phyloP scores from a whole-genome alignment of 2,797 vertebrate species.

The Paratrypauchen microcephalus region DNA sequence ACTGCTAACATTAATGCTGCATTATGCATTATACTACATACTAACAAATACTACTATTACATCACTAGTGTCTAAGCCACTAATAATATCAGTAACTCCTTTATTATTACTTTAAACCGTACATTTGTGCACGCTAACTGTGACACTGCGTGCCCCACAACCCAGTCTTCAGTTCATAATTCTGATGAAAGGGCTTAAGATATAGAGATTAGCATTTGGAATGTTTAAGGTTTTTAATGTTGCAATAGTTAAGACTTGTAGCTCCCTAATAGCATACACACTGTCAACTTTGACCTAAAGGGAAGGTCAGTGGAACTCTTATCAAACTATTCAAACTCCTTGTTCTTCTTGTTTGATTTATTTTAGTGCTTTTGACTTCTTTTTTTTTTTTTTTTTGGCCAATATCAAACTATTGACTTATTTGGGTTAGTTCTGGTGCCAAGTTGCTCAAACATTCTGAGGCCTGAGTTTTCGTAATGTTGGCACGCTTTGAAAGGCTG shows the following conservation, averaged over 20 bases:
- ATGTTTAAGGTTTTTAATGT: slow-evolving; percentile 49
- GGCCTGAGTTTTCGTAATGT: slow-evolving; percentile 11
- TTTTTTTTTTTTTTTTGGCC: too few relatives aligned
- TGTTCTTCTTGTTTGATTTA: background rate
- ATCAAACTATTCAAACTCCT: background rate
- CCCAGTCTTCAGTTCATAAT: slow-evolving; percentile 13
- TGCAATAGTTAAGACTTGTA: slow-evolving; percentile 45
- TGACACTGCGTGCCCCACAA: slow-evolving; percentile 26
- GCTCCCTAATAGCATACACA: slow-evolving; percentile 12
- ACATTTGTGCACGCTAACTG: slow-evolving; percentile 27
- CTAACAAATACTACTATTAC: too few relatives aligned
- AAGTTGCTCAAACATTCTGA: slow-evolving; percentile 15
- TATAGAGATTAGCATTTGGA: slow-evolving; percentile 57
- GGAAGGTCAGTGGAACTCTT: background rate
- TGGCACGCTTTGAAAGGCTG: slow-evolving; percentile 15
- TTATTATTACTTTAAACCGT: background rate
- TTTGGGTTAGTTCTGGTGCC: background rate
- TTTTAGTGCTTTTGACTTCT: too few relatives aligned
- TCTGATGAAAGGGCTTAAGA: slow-evolving; percentile 23
- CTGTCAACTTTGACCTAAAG: slow-evolving; percentile 15
- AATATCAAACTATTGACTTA: background rate
- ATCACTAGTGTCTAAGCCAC: too few relatives aligned
- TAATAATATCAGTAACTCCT: background rate
- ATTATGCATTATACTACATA: too few relatives aligned
- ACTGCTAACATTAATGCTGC: too few relatives aligned